These are phyloP conservation scores for Coronaproctus castanopsis DNA, from an alignment of 2,888 invertebrate genomes.

Conservation along the genomic window DNA sequence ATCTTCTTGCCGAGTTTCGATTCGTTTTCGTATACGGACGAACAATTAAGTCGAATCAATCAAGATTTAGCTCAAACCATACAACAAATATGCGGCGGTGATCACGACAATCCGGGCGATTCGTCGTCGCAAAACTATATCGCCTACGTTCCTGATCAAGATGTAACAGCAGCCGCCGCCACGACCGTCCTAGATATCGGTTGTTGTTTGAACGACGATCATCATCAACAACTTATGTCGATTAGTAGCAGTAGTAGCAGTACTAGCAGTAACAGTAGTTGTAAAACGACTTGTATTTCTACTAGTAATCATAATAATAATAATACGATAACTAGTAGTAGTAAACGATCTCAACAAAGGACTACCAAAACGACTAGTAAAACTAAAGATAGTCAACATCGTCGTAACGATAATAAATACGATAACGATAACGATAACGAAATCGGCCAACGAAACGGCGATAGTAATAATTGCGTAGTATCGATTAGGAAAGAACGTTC, in stretches of 20 bases:
- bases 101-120: constrained; percentile 2
- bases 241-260: constrained; percentile 5
- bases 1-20: constrained; percentile 16
- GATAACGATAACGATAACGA: background rate
- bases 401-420: background rate
- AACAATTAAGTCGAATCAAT: constrained; percentile 13
- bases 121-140: background rate
- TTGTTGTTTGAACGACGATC: constrained; percentile 3
- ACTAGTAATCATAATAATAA: too few relatives aligned
- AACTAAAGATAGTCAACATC: too few relatives aligned
- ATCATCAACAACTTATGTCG: constrained; percentile 5
- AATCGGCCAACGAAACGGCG: background rate
- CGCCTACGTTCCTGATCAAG: background rate
- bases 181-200: constrained; percentile 5
- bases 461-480: background rate
- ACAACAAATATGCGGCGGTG: constrained; percentile 16
- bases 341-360: background rate
- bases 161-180: background rate
- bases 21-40: constrained; percentile 14
- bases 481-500: constrained; percentile 47
- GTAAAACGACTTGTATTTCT: too few relatives aligned
- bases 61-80: constrained; percentile 15
- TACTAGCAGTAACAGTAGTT: constrained; percentile 4
- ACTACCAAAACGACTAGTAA: background rate
- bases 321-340: background rate